Percentiles rank a stretch among this genome's conserved stretches.
Evolutionary conservation across 2,797 vertebrate genomes (phyloP).

Genomic region (Thunnus albacares): DNA sequence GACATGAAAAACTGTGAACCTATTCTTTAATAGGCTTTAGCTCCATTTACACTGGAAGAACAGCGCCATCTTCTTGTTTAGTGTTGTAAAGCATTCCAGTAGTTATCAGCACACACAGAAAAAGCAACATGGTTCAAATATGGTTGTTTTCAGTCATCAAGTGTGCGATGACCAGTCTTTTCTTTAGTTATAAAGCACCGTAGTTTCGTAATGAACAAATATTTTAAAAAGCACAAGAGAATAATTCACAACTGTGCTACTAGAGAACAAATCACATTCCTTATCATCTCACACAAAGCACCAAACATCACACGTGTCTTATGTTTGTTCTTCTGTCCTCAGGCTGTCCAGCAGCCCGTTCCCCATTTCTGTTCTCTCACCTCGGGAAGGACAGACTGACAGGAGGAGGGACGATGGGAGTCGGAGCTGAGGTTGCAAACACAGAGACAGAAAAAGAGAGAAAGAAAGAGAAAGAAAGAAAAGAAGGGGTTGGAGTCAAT

Average conservation of each 20-base stretch:
- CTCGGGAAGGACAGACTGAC: conserved; percentile 85
- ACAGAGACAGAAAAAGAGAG: conserved; percentile 41
- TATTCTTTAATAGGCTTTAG: background rate
- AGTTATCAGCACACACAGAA: background rate
- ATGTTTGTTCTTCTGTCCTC: conserved; percentile 63
- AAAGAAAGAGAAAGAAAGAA: conserved; percentile 47
- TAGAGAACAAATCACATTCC: conserved; percentile 9
- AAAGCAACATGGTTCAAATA: background rate
- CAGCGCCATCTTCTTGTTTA: conserved; percentile 36
- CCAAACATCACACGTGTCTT: conserved; percentile 18
- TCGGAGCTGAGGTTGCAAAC: conserved; percentile 78
- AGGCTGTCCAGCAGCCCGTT: conserved; percentile 87
- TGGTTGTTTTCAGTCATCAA: background rate
- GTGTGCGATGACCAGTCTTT: background rate
- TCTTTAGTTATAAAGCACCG: background rate
- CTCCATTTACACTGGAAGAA: conserved; percentile 8
- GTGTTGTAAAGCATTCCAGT: background rate
- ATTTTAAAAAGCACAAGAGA: conserved; percentile 15
- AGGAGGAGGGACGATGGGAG: conserved; percentile 85
- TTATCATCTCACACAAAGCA: conserved; percentile 27
- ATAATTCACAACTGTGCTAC: background rate
- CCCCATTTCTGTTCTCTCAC: conserved; percentile 85
- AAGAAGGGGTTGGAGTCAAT: conserved; percentile 56
- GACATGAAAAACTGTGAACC: background rate
- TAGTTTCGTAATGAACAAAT: background rate